Percentiles rank a stretch among this genome's conserved stretches.
These are phyloP conservation scores for Meda fulgida DNA, from an alignment of 2,797 vertebrate genomes.

Conservation along the genomic window DNA sequence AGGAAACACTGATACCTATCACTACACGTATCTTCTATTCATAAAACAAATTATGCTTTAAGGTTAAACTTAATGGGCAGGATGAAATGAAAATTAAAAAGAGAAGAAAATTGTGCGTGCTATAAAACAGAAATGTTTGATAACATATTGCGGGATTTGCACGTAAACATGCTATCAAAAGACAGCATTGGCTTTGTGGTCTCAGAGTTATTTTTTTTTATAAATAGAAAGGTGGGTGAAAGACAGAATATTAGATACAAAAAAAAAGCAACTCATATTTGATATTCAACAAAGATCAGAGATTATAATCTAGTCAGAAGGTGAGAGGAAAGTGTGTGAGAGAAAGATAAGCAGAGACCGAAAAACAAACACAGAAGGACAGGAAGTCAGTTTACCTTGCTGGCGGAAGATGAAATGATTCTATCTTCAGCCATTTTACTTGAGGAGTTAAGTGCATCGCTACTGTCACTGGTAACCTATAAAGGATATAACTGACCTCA, in stretches of 20 bases:
- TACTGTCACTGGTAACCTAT: conserved; percentile 47
- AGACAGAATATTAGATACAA: background rate
- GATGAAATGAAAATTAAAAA: background rate
- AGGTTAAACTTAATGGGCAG: background rate
- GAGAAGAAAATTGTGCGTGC: background rate
- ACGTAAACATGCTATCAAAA: background rate
- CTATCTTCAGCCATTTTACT: conserved; percentile 61
- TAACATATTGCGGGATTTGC: background rate
- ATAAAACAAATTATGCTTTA: background rate
- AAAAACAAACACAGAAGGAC: background rate
- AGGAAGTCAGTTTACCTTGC: conserved; percentile 67
- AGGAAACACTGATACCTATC: background rate
- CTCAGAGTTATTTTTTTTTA: background rate
- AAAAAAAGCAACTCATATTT: background rate
- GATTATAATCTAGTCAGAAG: background rate
- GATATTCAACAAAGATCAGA: background rate
- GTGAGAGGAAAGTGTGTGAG: conserved; percentile 21
- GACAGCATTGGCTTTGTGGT: background rate
- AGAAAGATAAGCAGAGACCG: background rate
- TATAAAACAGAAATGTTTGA: background rate
- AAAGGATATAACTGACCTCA: conserved; percentile 48
- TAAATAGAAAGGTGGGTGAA: background rate
- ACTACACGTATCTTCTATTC: background rate
- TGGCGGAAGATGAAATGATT: conserved; percentile 48
- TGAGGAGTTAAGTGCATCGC: conserved; percentile 50